Percentiles rank a stretch among this genome's conserved stretches.
Evolutionary conservation across 2,113 vertebrate genomes (phyloP).

Genomic region (Ptychochromis oligacanthus): DNA sequence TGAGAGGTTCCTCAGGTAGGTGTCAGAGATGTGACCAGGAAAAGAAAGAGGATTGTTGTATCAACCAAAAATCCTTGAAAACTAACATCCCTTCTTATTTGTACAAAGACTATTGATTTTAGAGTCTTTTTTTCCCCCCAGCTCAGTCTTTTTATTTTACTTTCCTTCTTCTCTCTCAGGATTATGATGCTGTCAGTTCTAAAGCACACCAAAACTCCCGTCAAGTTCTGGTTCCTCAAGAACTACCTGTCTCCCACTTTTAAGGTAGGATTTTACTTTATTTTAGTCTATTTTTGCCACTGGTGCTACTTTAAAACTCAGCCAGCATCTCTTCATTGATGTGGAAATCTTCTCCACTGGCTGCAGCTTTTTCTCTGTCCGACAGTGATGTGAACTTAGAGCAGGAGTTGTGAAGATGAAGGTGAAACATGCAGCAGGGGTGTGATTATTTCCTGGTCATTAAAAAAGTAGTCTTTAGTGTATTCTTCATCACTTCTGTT

Average conservation of each 20-base stretch:
- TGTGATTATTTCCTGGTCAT: neutral
- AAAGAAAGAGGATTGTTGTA: too few relatives aligned
- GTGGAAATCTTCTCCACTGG: slow-evolving; percentile 19
- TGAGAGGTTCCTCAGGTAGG: slow-evolving; percentile 95
- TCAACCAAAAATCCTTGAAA: neutral
- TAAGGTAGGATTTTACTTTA: slow-evolving; percentile 84
- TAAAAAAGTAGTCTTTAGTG: neutral
- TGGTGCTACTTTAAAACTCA: neutral
- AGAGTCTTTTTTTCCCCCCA: neutral
- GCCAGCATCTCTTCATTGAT: neutral
- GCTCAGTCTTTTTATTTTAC: neutral
- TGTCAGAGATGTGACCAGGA: neutral
- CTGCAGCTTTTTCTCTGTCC: slow-evolving; percentile 13
- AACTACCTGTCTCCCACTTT: slow-evolving; percentile 98
- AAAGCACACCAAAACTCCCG: slow-evolving; percentile 95
- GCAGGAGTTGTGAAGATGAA: neutral
- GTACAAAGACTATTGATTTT: neutral
- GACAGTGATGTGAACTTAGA: slow-evolving; percentile 7
- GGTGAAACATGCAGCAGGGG: neutral
- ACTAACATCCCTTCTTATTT: neutral
- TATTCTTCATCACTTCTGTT: too few relatives aligned
- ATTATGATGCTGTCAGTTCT: slow-evolving; percentile 99
- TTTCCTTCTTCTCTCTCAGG: slow-evolving; percentile 73
- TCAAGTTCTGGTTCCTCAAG: slow-evolving; percentile 99
- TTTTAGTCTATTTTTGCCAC: neutral